Conservation (phyloP, 1,140 invertebrate genomes). For the Plutomurus gul region DNA sequence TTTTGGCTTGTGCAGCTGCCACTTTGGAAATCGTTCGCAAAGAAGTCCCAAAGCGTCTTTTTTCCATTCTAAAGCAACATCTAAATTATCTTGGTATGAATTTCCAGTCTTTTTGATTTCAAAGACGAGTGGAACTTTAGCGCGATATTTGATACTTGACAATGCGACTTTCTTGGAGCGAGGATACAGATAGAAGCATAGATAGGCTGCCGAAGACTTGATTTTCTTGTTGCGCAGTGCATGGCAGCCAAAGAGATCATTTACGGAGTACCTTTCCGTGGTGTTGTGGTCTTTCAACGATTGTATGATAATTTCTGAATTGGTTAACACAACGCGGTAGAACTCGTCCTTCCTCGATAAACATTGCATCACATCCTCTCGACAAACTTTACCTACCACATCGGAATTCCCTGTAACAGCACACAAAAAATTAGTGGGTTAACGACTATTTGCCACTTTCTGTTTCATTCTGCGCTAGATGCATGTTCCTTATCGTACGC, state of each 20-base stretch:
- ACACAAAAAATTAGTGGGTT: neutral
- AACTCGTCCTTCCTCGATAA: slow-evolving; percentile 33
- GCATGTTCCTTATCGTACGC: too few relatives aligned
- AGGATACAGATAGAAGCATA: slow-evolving; percentile 48
- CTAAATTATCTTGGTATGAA: slow-evolving; percentile 46
- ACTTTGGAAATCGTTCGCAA: slow-evolving; percentile 36
- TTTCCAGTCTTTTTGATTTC: slow-evolving; percentile 41
- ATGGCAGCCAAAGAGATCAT: slow-evolving; percentile 52
- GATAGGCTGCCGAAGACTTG: neutral
- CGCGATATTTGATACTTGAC: slow-evolving; percentile 6
- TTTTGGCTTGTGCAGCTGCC: slow-evolving; percentile 32
- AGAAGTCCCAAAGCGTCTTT: slow-evolving; percentile 30
- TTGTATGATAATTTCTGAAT: slow-evolving; percentile 39
- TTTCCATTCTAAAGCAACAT: slow-evolving; percentile 48
- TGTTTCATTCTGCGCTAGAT: neutral
- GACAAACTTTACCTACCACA: slow-evolving; percentile 37
- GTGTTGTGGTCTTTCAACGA: neutral
- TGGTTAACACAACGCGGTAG: slow-evolving; percentile 42
- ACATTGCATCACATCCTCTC: slow-evolving; percentile 48
- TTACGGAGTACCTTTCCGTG: slow-evolving; percentile 36
- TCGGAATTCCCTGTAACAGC: neutral
- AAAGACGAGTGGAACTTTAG: slow-evolving; percentile 46
- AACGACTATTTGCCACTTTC: neutral
- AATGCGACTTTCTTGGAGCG: neutral
- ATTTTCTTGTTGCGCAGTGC: slow-evolving; percentile 42